These are phyloP conservation scores for Acrocephalus kingi DNA, from an alignment of 2,113 vertebrate species.

Conservation along the genomic window DNA sequence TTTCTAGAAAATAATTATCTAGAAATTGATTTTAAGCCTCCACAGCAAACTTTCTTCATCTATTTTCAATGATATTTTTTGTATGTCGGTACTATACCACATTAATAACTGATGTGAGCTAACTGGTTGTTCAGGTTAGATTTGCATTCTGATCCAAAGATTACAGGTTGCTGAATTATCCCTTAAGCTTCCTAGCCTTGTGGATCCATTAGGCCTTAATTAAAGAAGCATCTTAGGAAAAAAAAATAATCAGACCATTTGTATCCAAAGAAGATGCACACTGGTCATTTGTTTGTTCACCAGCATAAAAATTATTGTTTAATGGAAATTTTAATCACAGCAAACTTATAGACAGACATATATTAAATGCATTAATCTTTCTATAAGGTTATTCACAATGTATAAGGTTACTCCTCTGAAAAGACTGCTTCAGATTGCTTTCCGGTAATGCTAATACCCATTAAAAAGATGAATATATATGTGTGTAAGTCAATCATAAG, in stretches of 20 bases:
- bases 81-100: not conserved
- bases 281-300: conserved; percentile 59
- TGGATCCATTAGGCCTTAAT: conserved; percentile 46
- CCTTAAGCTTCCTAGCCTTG: conserved; percentile 43
- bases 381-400: conserved; percentile 58
- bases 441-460: conserved; percentile 66
- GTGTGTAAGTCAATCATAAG: conserved; percentile 67
- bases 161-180: conserved; percentile 49
- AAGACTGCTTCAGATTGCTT: conserved; percentile 64
- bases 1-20: not conserved
- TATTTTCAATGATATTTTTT: not conserved
- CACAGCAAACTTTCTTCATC: not conserved
- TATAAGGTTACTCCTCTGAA: conserved; percentile 65
- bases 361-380: conserved; percentile 61
- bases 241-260: conserved; percentile 52
- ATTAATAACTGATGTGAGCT: conserved; percentile 4
- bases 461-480: conserved; percentile 73
- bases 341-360: conserved; percentile 41
- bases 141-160: conserved; percentile 57
- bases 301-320: conserved; percentile 58
- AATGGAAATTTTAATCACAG: conserved; percentile 60
- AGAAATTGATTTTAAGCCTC: not conserved
- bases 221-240: conserved; percentile 16
- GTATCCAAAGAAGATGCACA: conserved; percentile 26
- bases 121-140: conserved; percentile 46